Base-by-base conservation (phyloP, 2,797 vertebrate genomes). In the Sphenodon punctatus region DNA sequence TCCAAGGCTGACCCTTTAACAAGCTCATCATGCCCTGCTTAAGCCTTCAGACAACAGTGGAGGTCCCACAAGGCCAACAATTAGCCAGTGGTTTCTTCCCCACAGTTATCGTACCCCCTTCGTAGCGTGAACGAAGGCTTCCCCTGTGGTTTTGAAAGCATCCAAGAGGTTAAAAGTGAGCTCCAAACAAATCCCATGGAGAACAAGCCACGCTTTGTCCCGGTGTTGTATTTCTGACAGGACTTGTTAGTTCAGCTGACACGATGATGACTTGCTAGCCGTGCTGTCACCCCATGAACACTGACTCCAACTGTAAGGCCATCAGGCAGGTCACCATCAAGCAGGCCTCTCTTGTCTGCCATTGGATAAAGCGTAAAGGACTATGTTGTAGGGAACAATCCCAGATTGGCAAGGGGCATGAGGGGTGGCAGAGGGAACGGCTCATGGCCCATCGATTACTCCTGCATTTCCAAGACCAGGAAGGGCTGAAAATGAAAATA, bases 261-360 rank as follows among this genome's bases (percentile, higher is more conserved):
- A 19, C 0, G 1, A 38, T 73, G 64, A 15, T 27, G 80, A 34
- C 4, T 78, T 14, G 32, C 25, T 4, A 12, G 78, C 38, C 27
- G 65, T 12, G 25, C 4, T 67, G 80, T 59, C 80, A 78, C 58
- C 7, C 36, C 10, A 70, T 75, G 82, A 75, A 85, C 75, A 39
- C 34, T 48, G 74, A 3, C 12, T 14, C 61, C 74, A 67, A 68
- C n/a, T 6, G 72, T 55, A 2, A 41, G n/a, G 20, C 15, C 0
- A 60, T 58, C 19, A 49, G 0, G 16, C 58, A 30, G 67, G 1
- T 30, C 16, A 46, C 85, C 39, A 65, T n/a, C 49, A 1, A 7
- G 63, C 2, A 63, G 42, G 38, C 6, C 1, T 4, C 51, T 16
- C 73, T 53, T 75, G 41, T 8, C 48, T 6, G n/a, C 73, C 49